Conservation (phyloP, 2,113 vertebrate genomes). For the Psephotus haematonotus region DNA sequence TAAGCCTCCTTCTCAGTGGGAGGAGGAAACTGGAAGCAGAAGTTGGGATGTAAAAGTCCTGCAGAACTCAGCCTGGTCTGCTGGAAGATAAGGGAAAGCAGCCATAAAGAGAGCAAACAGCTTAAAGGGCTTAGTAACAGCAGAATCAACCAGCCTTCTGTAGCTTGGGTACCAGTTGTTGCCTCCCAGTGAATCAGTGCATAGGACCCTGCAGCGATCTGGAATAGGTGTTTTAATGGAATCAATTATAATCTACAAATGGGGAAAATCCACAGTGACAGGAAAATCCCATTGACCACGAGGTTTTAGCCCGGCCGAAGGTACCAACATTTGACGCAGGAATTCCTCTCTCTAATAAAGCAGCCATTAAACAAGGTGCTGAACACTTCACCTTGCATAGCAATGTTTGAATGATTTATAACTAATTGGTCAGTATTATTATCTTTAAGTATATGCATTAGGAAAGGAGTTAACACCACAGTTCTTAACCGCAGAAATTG, state of each 20-base stretch:
- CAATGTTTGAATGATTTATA: conserved; percentile 16
- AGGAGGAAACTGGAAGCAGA: background rate
- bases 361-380: background rate
- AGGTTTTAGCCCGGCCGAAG: background rate
- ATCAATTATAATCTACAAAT: background rate
- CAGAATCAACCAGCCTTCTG: fast-evolving
- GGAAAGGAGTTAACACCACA: background rate
- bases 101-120: background rate
- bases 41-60: background rate
- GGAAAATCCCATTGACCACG: fast-evolving
- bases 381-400: background rate
- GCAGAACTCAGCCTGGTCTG: background rate
- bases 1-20: background rate
- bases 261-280: background rate
- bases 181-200: background rate
- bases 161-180: too few relatives aligned
- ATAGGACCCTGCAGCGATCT: background rate
- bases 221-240: background rate
- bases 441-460: background rate
- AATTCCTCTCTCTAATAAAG: background rate
- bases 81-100: background rate
- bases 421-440: background rate
- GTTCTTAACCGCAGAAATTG: conserved; percentile 22
- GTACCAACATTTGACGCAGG: background rate
- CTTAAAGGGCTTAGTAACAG: background rate